Conservation (phyloP, 2,888 invertebrate species). For the Idaea biselata region DNA sequence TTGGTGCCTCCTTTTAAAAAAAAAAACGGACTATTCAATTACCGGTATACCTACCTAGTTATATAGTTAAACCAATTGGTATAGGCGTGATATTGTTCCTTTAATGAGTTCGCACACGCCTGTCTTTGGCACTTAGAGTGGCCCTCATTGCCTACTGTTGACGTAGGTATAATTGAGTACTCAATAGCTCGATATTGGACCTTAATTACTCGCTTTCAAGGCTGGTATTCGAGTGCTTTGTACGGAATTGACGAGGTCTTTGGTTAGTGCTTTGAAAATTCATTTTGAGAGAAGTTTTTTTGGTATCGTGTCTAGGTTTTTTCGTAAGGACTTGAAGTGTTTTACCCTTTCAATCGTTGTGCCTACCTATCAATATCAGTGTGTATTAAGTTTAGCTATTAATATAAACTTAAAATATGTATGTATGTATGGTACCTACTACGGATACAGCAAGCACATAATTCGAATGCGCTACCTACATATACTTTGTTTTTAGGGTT, state of each 20-base stretch:
- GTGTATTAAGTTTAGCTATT: too few relatives aligned
- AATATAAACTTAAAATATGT: too few relatives aligned
- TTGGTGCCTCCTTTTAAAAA: neutral
- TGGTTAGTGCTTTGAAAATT: neutral
- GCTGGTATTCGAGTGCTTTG: neutral
- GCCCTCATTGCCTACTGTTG: neutral
- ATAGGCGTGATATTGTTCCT: neutral
- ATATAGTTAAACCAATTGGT: neutral
- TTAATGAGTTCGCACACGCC: neutral
- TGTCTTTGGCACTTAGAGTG: neutral
- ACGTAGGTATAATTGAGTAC: conserved; percentile 1
- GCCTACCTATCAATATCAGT: too few relatives aligned
- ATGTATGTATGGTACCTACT: too few relatives aligned
- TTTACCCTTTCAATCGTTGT: neutral
- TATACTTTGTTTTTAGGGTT: too few relatives aligned
- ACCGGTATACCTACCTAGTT: neutral
- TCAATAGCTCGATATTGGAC: neutral
- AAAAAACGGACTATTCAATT: neutral
- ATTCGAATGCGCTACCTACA: too few relatives aligned
- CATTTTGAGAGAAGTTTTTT: neutral
- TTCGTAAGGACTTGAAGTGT: neutral
- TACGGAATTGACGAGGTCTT: neutral
- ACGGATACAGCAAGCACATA: too few relatives aligned
- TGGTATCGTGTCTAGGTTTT: neutral
- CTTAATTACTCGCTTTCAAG: neutral